phyloP scores from a whole-genome alignment of 64 coral and sea anemone species.

The Pocillopora verrucosa region DNA sequence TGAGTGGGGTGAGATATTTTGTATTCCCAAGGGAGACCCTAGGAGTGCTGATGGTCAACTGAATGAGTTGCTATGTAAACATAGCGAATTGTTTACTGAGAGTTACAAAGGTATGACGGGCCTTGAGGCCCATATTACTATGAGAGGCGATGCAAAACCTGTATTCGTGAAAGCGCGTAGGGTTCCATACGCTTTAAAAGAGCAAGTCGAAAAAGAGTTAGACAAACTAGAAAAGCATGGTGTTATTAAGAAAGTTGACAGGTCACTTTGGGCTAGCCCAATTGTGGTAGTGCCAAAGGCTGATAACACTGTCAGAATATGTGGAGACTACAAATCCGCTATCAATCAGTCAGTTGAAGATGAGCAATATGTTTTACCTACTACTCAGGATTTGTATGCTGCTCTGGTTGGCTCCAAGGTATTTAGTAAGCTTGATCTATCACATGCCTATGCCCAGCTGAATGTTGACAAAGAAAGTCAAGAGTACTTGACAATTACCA shows the following conservation, averaged over 20 bases:
- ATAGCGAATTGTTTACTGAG: slow-evolving; percentile 31
- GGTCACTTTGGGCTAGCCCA: slow-evolving; percentile 53
- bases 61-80: background rate
- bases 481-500: too few relatives aligned
- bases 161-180: slow-evolving; percentile 45
- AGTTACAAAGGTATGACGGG: slow-evolving; percentile 25
- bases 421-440: too few relatives aligned
- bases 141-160: slow-evolving; percentile 49
- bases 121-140: slow-evolving; percentile 40
- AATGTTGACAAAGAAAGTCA: too few relatives aligned
- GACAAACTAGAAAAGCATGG: slow-evolving; percentile 34
- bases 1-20: slow-evolving; percentile 17
- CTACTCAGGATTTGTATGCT: slow-evolving; percentile 39
- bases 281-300: slow-evolving; percentile 48
- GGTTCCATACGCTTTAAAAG: slow-evolving; percentile 54
- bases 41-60: slow-evolving; percentile 11
- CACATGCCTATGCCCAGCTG: too few relatives aligned
- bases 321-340: slow-evolving; percentile 56
- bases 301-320: slow-evolving; percentile 29
- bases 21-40: background rate
- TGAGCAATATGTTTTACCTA: slow-evolving; percentile 47
- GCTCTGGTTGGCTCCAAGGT: too few relatives aligned
- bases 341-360: slow-evolving; percentile 32
- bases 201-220: slow-evolving; percentile 21
- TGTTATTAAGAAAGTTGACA: slow-evolving; percentile 34